Conservation (phyloP, 2,113 vertebrate genomes). For the Gopherus evgoodei region DNA sequence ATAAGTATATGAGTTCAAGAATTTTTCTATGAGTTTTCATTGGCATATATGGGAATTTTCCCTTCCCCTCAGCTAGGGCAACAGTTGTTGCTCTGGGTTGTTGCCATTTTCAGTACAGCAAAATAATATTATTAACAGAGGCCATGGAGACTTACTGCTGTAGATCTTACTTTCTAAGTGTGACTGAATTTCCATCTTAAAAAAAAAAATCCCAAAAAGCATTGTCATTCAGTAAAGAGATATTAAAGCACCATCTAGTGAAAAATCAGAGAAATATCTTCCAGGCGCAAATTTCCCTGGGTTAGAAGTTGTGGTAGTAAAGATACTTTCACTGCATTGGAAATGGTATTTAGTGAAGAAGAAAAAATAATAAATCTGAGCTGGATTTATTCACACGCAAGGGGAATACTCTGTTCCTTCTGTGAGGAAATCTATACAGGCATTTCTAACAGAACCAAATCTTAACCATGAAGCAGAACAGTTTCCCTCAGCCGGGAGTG, state of each 20-base stretch:
- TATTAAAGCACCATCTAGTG: constrained; percentile 71
- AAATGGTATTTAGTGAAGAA: neutral
- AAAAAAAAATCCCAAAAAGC: neutral
- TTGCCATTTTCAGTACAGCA: neutral
- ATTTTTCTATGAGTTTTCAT: neutral
- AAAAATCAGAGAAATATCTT: neutral
- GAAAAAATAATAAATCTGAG: rapidly evolving
- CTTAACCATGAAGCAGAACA: neutral
- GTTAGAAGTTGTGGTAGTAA: neutral
- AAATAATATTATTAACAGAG: neutral
- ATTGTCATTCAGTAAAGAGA: neutral
- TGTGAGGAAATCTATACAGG: neutral
- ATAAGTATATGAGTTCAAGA: neutral
- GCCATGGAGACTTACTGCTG: neutral
- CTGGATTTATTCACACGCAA: neutral
- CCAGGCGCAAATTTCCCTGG: neutral
- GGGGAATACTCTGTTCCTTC: neutral
- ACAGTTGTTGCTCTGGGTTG: neutral
- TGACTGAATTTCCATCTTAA: rapidly evolving
- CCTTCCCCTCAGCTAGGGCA: neutral
- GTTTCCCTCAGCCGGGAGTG: neutral
- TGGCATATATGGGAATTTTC: neutral
- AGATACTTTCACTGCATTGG: neutral
- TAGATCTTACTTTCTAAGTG: neutral
- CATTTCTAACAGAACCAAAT: neutral